Evolutionary conservation across 1,140 invertebrate species (phyloP), one percentile per base, ranked within the genome.

Genomic region (Bombus superbus): DNA sequence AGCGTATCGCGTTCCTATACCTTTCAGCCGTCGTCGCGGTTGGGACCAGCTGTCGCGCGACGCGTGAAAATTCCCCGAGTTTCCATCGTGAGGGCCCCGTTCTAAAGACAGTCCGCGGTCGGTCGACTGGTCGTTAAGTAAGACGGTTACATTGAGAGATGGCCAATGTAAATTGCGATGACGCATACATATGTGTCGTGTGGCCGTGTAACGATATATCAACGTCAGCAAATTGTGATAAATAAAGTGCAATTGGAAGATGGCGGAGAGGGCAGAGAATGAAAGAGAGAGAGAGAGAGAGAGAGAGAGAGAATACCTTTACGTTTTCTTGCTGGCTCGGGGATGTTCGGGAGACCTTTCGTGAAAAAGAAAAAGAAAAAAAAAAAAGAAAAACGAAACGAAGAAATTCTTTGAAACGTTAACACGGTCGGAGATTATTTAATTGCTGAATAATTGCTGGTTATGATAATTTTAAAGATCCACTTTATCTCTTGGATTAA

Each of bases 221-320:
- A 94, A 94, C 88, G 94, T 94, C 93, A 90, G 91, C 89, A 94
- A 94, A 94, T 94, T 93, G 93, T 94, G 94, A 94, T 94, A 94
- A 94, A 94, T 94, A 94, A 94, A 94, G 93, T 92, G 91, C 92
- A 94, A 94, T 94, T 93, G 91, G 91, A 93, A 92, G 85, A 90
- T 73, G 66, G 83, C 15, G 79, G 69, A 72, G 69, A 38, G 68
- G 38, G 53, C 42, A 64, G 47, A 81, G 73, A 62, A 32, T 28
- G 25, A 32, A 15, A 66, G 32, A 18, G 15, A 6, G 35, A 66
- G 64, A 42, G 66, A 53, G 66, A 81, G 68, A 62, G 22, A 47
- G 74, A 68, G 0, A 15, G n/a, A 66, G 40, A 18, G 32, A 62
- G n/a, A 32, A 32, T 71, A 72, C 57, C 68, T 85, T 85, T 38